These are phyloP conservation scores for Tetragonula clypearis DNA, from an alignment of 1,140 invertebrate genomes.

Conservation along the genomic window DNA sequence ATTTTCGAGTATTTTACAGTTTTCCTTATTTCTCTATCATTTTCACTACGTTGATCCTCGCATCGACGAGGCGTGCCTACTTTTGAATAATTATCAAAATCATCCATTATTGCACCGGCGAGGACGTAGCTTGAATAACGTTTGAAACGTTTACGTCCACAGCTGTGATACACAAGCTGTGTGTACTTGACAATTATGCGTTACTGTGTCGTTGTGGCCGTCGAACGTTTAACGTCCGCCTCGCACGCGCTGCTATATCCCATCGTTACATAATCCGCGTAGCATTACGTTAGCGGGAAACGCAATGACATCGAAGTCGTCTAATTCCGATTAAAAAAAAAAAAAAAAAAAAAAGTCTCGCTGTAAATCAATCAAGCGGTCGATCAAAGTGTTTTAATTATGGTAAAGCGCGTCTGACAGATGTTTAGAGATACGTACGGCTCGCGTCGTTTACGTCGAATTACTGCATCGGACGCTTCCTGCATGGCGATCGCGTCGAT, in stretches of 20 bases:
- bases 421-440: background rate
- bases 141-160: background rate
- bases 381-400: constrained; percentile 34
- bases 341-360: too few species aligned
- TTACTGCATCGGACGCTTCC: constrained; percentile 32
- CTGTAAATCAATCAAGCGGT: constrained; percentile 35
- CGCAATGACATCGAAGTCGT: constrained; percentile 19
- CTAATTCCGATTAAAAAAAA: background rate
- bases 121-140: background rate
- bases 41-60: too few species aligned
- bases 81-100: too few species aligned
- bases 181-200: background rate
- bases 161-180: background rate
- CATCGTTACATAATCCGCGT: constrained; percentile 28
- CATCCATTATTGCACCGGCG: background rate
- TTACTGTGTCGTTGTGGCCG: background rate
- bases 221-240: constrained; percentile 29
- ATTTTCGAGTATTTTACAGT: too few species aligned
- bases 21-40: too few species aligned
- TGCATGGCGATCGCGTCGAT: background rate
- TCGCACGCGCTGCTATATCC: constrained; percentile 18
- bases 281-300: constrained; percentile 6
- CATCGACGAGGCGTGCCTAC: too few species aligned
- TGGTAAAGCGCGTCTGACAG: background rate
- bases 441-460: constrained; percentile 36